These are phyloP conservation scores for Scomber japonicus DNA, from an alignment of 2,113 vertebrate genomes.

Conservation along the genomic window DNA sequence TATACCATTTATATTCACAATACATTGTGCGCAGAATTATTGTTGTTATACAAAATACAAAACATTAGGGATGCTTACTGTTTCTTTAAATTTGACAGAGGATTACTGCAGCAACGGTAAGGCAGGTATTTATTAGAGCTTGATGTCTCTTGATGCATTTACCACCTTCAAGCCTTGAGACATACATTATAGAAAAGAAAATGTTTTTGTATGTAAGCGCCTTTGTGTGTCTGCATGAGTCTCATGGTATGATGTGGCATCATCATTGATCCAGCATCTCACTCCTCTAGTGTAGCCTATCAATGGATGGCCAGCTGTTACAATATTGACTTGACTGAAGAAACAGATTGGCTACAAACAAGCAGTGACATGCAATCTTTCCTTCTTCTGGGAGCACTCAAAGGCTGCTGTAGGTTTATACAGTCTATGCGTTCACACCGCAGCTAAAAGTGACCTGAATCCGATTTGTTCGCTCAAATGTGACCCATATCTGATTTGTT, in stretches of 20 bases:
- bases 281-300: conserved; percentile 29
- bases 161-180: neutral
- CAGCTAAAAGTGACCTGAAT: too few relatives aligned
- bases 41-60: conserved; percentile 23
- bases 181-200: neutral
- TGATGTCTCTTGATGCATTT: neutral
- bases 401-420: too few relatives aligned
- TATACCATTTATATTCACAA: conserved; percentile 44
- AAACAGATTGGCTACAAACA: conserved; percentile 72
- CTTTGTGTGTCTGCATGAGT: neutral
- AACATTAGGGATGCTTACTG: neutral
- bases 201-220: neutral
- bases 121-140: neutral
- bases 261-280: conserved; percentile 42
- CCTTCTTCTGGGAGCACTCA: conserved; percentile 31
- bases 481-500: too few relatives aligned
- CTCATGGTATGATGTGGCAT: conserved; percentile 23
- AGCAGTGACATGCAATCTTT: conserved; percentile 65
- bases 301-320: conserved; percentile 35
- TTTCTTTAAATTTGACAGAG: conserved; percentile 11
- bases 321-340: conserved; percentile 58
- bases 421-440: too few relatives aligned
- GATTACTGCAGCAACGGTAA: neutral
- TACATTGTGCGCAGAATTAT: conserved; percentile 25
- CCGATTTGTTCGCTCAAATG: too few relatives aligned